Percentiles rank a stretch among this genome's conserved stretches.
phyloP scores from a whole-genome alignment of 2,113 vertebrate species.

The Narcine bancroftii region DNA sequence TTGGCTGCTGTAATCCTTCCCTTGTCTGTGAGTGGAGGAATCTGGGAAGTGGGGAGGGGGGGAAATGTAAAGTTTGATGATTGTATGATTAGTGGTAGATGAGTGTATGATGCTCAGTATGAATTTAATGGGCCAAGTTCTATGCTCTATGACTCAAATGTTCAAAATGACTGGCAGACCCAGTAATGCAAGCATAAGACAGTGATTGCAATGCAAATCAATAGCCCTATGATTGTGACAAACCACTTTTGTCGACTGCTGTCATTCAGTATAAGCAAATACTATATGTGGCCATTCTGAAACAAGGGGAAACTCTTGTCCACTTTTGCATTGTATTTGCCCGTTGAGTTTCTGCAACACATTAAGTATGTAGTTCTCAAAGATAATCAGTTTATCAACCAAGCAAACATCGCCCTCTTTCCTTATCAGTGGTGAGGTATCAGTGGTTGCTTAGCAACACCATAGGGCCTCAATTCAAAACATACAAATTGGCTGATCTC shows the following conservation, averaged over 20 bases:
- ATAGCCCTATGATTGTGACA: background rate
- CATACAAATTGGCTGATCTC: background rate
- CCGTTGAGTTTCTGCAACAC: constrained; percentile 43
- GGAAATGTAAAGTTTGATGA: no score
- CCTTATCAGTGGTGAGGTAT: background rate
- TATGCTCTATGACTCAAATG: background rate
- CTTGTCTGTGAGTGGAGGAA: no score
- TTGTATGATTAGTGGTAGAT: no score
- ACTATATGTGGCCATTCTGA: constrained; percentile 5
- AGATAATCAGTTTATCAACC: constrained; percentile 51
- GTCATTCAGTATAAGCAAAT: constrained; percentile 42
- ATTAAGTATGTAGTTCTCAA: constrained; percentile 46
- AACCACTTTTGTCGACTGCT: constrained; percentile 41
- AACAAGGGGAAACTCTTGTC: constrained; percentile 40
- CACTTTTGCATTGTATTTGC: constrained; percentile 38
- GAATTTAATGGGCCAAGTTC: no score
- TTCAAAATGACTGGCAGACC: background rate
- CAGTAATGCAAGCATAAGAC: background rate
- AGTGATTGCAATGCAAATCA: background rate
- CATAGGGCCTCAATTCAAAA: background rate
- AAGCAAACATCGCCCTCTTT: constrained; percentile 40
- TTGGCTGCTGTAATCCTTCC: no score
- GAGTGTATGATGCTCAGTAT: no score
- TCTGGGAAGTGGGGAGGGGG: no score
- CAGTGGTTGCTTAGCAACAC: background rate